Conservation (phyloP, 2,888 invertebrate species). For the Malthinus seriepunctatus region DNA sequence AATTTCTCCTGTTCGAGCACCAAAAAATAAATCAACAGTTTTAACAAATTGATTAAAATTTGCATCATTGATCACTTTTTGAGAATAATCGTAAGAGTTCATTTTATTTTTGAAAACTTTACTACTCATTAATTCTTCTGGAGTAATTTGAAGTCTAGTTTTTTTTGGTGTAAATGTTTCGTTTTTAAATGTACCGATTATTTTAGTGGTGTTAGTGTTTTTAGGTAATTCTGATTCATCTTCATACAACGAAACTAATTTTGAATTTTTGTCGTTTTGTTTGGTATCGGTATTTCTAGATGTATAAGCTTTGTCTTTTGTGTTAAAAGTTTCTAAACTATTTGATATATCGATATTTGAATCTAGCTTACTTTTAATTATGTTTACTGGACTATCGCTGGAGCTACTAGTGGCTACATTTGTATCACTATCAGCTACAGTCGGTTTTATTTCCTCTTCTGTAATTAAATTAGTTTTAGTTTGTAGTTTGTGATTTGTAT, state of each 20-base stretch:
- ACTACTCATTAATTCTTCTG: conserved; percentile 5
- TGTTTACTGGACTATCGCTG: conserved; percentile 4
- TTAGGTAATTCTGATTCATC: background rate
- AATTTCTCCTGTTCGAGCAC: conserved; percentile 55
- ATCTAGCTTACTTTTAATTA: conserved; percentile 20
- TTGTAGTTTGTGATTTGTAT: too few species aligned
- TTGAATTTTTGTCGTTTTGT: conserved; percentile 3
- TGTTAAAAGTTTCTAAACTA: background rate
- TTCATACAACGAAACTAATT: background rate
- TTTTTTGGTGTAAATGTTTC: background rate
- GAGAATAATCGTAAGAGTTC: conserved; percentile 41
- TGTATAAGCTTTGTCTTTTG: too few species aligned
- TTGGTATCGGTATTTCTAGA: background rate
- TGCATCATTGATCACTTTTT: conserved; percentile 34
- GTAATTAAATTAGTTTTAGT: conserved; percentile 1
- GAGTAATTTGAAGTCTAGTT: conserved; percentile 9
- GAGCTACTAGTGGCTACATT: conserved; percentile 5
- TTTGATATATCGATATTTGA: background rate
- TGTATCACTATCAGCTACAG: conserved; percentile 1
- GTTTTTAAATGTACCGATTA: background rate
- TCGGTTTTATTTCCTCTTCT: conserved; percentile 2
- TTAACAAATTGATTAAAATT: conserved; percentile 58
- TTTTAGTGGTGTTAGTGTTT: background rate
- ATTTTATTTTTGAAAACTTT: conserved; percentile 39
- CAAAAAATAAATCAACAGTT: conserved; percentile 57